A percentile compares a stretch with the other conserved stretches of the same genome.
phyloP scores from a whole-genome alignment of 2,797 vertebrate genomes.

The Alca torda region DNA sequence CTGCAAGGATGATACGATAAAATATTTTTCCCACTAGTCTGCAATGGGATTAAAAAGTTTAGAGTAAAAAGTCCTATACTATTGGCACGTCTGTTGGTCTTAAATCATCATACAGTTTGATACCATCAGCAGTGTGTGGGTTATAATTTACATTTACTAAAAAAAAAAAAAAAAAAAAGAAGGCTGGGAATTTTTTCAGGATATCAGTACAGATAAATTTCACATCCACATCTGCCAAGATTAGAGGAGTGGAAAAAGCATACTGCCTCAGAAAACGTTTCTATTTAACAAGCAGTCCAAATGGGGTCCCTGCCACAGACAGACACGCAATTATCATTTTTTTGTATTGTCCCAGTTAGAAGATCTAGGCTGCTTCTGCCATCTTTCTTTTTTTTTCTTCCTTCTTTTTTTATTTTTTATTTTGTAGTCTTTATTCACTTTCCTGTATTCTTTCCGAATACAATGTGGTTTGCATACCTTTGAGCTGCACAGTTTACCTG shows the following conservation, averaged over 20 bases:
- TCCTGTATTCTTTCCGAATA: neutral
- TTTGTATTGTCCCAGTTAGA: neutral
- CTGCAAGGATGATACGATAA: neutral
- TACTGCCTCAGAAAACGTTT: neutral
- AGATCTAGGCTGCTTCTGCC: neutral
- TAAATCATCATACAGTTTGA: neutral
- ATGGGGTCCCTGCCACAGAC: neutral
- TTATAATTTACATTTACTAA: neutral
- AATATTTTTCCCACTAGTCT: neutral
- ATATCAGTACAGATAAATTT: neutral
- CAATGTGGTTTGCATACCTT: neutral
- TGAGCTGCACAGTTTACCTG: neutral
- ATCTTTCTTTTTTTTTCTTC: neutral
- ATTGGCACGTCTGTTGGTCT: neutral
- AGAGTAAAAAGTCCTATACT: neutral
- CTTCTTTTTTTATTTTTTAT: too few species aligned
- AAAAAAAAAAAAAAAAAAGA: neutral
- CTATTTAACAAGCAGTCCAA: neutral
- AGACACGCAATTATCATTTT: neutral
- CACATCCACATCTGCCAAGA: neutral
- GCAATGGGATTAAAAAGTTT: neutral
- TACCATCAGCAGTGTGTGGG: neutral
- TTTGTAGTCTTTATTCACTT: neutral
- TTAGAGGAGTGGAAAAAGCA: neutral
- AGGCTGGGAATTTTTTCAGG: neutral